A percentile compares a stretch with the other conserved stretches of the same genome.
phyloP scores from a whole-genome alignment of 2,113 vertebrate genomes.

The Etheostoma cragini region DNA sequence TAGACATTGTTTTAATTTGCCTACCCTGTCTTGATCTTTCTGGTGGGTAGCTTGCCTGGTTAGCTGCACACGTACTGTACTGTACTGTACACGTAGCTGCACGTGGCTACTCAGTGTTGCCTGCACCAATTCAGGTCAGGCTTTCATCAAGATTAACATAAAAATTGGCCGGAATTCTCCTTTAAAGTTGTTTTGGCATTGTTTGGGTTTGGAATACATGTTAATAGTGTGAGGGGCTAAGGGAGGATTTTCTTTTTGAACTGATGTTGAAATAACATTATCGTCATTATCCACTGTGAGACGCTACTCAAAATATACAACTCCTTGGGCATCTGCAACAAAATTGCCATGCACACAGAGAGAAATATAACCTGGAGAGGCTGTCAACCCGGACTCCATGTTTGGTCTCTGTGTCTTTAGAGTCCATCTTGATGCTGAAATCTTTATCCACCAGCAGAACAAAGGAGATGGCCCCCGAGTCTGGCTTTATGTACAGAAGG shows the following conservation, averaged over 20 bases:
- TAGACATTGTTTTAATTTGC: too few relatives aligned
- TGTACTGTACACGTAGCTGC: too few relatives aligned
- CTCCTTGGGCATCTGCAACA: background rate
- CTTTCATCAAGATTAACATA: too few relatives aligned
- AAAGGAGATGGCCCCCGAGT: constrained; percentile 92
- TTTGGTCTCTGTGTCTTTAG: constrained; percentile 94
- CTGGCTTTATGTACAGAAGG: constrained; percentile 95
- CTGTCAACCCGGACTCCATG: constrained; percentile 94
- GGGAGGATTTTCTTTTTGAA: background rate
- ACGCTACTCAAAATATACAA: background rate
- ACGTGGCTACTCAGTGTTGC: too few relatives aligned
- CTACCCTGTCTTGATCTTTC: too few relatives aligned
- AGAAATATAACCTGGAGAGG: constrained; percentile 84
- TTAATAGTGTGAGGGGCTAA: too few relatives aligned
- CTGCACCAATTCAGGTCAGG: too few relatives aligned
- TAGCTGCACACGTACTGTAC: too few relatives aligned
- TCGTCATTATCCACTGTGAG: background rate
- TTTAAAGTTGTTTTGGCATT: too few relatives aligned
- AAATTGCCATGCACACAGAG: background rate
- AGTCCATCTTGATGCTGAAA: constrained; percentile 95
- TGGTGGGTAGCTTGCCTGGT: too few relatives aligned
- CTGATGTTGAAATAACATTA: background rate
- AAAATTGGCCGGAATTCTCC: too few relatives aligned
- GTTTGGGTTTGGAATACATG: background rate
- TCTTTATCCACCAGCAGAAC: constrained; percentile 95